phyloP scores from a whole-genome alignment of 2,888 invertebrate species.

The Dryococelus australis region DNA sequence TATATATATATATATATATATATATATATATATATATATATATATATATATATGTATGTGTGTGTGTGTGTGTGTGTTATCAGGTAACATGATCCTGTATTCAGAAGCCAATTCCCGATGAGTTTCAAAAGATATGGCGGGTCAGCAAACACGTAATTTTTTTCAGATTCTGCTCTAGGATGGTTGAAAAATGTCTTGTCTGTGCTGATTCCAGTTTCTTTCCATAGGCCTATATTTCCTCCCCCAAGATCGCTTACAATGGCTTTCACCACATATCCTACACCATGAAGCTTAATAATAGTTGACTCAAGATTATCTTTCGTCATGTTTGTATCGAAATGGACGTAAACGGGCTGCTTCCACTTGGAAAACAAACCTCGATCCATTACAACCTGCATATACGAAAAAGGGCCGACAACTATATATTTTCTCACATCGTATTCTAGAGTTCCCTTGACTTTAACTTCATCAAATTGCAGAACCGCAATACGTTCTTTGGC shows the following conservation, averaged over 20 bases:
- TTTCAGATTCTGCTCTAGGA: not conserved
- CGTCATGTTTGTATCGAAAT: not conserved
- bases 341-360: not conserved
- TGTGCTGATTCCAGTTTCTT: not conserved
- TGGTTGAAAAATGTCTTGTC: not conserved
- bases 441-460: not conserved
- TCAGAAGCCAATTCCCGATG: not conserved
- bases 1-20: too few relatives aligned
- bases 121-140: not conserved
- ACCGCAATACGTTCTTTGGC: not conserved
- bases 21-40: too few relatives aligned
- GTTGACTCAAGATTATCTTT: not conserved
- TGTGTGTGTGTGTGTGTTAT: not conserved
- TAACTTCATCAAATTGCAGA: not conserved
- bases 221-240: not conserved
- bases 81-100: not conserved
- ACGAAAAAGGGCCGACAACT: not conserved
- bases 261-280: not conserved
- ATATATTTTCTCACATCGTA: not conserved
- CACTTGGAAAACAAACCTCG: not conserved
- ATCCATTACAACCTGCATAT: conserved; percentile 13
- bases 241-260: too few relatives aligned
- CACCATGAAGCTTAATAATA: not conserved
- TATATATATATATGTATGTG: too few relatives aligned
- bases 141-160: conserved; percentile 19